A percentile compares a stretch with the other conserved stretches of the same genome.
Conservation (phyloP, 2,888 invertebrate species). For the Yponomeuta cagnagella region DNA sequence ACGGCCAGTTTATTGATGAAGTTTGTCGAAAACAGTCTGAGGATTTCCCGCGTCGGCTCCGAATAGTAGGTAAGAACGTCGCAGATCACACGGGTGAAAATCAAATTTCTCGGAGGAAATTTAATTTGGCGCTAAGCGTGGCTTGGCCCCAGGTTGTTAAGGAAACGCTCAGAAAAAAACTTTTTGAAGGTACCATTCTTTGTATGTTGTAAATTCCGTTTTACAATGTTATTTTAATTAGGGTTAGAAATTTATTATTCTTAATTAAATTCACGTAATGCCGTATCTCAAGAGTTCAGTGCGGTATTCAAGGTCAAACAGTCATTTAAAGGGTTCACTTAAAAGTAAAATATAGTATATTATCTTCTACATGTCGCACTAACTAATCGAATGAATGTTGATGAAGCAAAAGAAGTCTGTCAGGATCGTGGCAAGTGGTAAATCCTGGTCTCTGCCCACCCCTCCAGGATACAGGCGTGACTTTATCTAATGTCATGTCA, state of each 20-base stretch:
- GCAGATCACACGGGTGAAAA: conserved; percentile 26
- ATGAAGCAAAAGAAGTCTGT: too few relatives aligned
- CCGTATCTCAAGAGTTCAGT: too few relatives aligned
- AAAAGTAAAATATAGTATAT: too few relatives aligned
- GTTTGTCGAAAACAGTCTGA: not conserved
- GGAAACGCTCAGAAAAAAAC: not conserved
- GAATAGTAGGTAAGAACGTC: conserved; percentile 17
- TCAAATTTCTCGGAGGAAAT: conserved; percentile 36
- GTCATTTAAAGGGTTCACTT: too few relatives aligned
- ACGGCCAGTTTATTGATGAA: not conserved
- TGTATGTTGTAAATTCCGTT: not conserved
- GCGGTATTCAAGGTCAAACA: too few relatives aligned
- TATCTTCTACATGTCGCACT: too few relatives aligned
- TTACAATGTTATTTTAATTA: not conserved
- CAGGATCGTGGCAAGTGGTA: too few relatives aligned
- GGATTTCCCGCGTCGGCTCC: not conserved
- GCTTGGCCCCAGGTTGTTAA: conserved; percentile 25
- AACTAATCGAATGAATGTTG: too few relatives aligned
- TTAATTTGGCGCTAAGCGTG: conserved; percentile 31
- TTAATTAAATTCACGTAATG: not conserved
- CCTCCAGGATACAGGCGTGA: too few relatives aligned
- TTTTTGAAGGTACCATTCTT: not conserved
- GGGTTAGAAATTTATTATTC: not conserved
- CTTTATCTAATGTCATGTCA: too few relatives aligned
- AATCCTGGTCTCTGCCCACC: too few relatives aligned